These are phyloP conservation scores for Rousettus leschenaultii DNA, from an alignment of 2,113 vertebrate genomes.

Conservation along the genomic window DNA sequence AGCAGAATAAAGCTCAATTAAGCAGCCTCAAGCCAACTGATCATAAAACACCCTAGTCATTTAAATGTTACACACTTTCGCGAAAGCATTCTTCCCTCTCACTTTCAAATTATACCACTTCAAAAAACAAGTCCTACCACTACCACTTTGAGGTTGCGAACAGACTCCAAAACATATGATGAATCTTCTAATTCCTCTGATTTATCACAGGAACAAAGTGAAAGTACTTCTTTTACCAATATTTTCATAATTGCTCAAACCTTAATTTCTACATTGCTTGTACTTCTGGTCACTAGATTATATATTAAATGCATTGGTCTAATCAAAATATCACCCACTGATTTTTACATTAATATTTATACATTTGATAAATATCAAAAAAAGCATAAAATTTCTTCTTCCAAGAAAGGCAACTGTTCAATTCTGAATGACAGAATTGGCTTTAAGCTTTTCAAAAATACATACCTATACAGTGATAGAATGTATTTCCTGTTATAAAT, in stretches of 20 bases:
- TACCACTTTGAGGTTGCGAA: background rate
- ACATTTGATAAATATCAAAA: background rate
- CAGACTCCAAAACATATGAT: background rate
- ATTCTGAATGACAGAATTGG: background rate
- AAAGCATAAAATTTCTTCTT: background rate
- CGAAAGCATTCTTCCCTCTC: background rate
- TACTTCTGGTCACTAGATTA: background rate
- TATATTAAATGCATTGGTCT: background rate
- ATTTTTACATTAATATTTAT: background rate
- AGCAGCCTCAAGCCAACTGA: background rate
- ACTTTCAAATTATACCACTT: background rate
- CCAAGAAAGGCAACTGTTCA: background rate
- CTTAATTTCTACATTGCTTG: background rate
- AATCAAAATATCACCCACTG: background rate
- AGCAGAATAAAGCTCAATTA: background rate
- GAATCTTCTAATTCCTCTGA: background rate
- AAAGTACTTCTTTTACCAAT: background rate
- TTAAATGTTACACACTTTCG: background rate
- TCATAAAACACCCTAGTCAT: background rate
- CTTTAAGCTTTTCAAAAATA: background rate
- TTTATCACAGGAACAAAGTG: background rate
- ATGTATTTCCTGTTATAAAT: background rate
- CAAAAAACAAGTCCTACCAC: background rate
- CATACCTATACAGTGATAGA: background rate
- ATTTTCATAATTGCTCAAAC: constrained; percentile 31